Evolutionary conservation across 2,797 vertebrate genomes (phyloP).

Genomic region (Sebastolobus altivelis): DNA sequence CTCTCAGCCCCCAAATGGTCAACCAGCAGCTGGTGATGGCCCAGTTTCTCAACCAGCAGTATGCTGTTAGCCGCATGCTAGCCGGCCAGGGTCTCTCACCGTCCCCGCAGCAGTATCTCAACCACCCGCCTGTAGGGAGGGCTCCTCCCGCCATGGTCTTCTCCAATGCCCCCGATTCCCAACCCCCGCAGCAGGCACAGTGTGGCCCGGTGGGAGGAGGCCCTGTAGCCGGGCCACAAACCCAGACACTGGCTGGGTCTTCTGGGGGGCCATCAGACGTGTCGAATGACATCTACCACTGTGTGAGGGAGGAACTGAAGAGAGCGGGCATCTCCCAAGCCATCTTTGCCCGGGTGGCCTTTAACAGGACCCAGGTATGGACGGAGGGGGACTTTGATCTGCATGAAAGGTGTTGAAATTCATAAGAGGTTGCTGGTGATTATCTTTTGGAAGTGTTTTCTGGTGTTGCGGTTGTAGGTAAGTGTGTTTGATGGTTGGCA

Average conservation of each 20-base stretch:
- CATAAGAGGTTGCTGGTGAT: constrained; percentile 25
- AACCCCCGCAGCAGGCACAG: constrained; percentile 85
- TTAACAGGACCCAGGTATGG: constrained; percentile 99
- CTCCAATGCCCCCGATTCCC: constrained; percentile 93
- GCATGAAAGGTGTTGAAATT: constrained; percentile 17
- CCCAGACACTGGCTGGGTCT: constrained; percentile 44
- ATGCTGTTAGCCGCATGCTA: constrained; percentile 97
- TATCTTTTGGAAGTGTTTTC: constrained; percentile 33
- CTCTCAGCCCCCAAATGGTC: constrained; percentile 95
- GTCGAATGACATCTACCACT: constrained; percentile 96
- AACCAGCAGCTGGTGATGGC: constrained; percentile 99
- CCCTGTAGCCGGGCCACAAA: constrained; percentile 82
- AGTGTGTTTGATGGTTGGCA: constrained; percentile 62
- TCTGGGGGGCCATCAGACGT: constrained; percentile 76
- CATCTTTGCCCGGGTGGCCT: constrained; percentile 98
- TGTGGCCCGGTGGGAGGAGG: constrained; percentile 76
- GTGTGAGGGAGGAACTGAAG: constrained; percentile 98
- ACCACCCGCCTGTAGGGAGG: constrained; percentile 93
- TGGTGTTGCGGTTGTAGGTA: constrained; percentile 25
- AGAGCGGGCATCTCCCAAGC: constrained; percentile 99
- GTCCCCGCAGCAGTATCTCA: constrained; percentile 93
- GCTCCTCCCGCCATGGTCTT: constrained; percentile 88
- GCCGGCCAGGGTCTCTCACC: constrained; percentile 94
- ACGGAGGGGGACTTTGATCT: background rate
- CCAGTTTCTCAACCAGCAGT: constrained; percentile 98